phyloP scores from a whole-genome alignment of 2,113 vertebrate species.

The Clupea harengus region DNA sequence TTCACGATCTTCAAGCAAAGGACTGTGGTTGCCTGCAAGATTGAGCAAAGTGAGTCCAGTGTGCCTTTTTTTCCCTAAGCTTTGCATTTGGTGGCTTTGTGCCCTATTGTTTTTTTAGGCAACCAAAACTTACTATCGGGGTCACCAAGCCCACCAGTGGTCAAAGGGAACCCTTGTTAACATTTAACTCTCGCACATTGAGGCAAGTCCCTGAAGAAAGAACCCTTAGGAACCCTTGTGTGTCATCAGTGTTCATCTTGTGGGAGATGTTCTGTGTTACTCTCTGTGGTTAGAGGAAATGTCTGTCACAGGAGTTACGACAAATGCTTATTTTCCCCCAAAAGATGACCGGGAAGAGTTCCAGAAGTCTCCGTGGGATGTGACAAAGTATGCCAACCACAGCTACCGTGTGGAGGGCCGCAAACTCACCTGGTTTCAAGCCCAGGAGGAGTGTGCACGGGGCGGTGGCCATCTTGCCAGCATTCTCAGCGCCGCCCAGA shows the following conservation, averaged over 20 bases:
- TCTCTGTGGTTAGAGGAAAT: no score
- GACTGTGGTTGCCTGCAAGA: conserved; percentile 86
- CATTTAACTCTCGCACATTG: no score
- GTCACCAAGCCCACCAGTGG: background rate
- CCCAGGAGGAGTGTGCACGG: conserved; percentile 74
- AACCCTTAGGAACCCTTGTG: no score
- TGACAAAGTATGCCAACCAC: conserved; percentile 66
- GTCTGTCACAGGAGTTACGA: background rate
- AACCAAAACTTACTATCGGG: background rate
- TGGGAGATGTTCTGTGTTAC: no score
- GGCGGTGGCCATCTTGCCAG: conserved; percentile 81
- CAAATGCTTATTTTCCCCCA: background rate
- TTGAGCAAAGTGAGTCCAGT: conserved; percentile 77
- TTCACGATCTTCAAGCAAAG: conserved; percentile 73
- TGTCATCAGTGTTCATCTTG: no score
- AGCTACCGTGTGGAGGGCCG: conserved; percentile 76
- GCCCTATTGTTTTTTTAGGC: background rate
- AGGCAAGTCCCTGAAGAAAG: no score
- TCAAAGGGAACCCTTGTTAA: background rate
- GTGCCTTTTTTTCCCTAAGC: no score
- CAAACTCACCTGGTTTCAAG: conserved; percentile 84
- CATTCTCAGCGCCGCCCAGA: conserved; percentile 67
- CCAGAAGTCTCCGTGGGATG: conserved; percentile 61
- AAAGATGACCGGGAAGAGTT: conserved; percentile 69
- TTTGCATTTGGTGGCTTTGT: background rate